Conservation (phyloP, 1,140 invertebrate species). For the Caligus rogercresseyi region DNA sequence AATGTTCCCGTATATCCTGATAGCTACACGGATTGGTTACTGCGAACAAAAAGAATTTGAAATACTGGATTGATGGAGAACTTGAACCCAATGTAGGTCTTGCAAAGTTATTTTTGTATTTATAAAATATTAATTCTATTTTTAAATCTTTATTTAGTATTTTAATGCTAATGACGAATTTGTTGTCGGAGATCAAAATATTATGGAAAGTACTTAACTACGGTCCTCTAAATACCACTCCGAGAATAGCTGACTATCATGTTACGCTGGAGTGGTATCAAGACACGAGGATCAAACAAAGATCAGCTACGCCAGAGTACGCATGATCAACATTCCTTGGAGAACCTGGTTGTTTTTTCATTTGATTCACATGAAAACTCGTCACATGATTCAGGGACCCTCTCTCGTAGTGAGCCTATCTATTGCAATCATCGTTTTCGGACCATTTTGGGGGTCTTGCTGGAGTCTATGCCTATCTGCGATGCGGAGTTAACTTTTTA, state of each 20-base stretch:
- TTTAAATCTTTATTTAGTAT: background rate
- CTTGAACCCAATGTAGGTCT: slow-evolving; percentile 34
- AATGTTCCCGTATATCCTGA: slow-evolving; percentile 38
- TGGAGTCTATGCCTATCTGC: slow-evolving; percentile 22
- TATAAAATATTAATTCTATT: slow-evolving; percentile 5
- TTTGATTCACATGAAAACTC: background rate
- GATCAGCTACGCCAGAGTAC: slow-evolving; percentile 22
- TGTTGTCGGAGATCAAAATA: slow-evolving; percentile 50
- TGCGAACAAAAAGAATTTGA: slow-evolving; percentile 38
- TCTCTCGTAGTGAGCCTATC: slow-evolving; percentile 22
- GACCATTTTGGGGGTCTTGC: slow-evolving; percentile 22
- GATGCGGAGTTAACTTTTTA: slow-evolving; percentile 11
- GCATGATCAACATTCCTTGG: slow-evolving; percentile 5
- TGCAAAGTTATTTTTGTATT: background rate
- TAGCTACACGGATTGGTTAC: slow-evolving; percentile 36
- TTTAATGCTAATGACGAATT: slow-evolving; percentile 35
- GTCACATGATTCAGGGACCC: slow-evolving; percentile 8
- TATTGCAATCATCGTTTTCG: slow-evolving; percentile 23
- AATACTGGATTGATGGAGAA: slow-evolving; percentile 62
- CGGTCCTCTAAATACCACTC: slow-evolving; percentile 34
- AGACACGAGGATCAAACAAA: slow-evolving; percentile 21
- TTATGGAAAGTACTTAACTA: slow-evolving; percentile 60
- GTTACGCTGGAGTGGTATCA: slow-evolving; percentile 29
- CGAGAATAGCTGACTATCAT: slow-evolving; percentile 41
- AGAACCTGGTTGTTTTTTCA: background rate